Base-by-base conservation (phyloP, 2,113 vertebrate species). In the Ictidomys tridecemlineatus region DNA sequence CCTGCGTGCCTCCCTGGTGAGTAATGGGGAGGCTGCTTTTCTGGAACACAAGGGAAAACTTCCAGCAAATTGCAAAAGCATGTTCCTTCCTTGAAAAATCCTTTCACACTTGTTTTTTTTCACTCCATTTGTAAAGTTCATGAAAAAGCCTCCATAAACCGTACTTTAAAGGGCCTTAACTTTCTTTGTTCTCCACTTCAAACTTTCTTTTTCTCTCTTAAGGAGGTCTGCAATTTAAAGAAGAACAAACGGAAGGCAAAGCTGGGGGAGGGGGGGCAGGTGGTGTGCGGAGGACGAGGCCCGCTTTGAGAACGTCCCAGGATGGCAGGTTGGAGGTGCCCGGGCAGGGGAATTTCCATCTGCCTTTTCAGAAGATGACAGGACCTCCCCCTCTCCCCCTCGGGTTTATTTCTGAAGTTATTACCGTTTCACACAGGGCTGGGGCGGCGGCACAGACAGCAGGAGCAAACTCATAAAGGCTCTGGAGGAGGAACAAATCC, bases 51-150 rank as follows among this genome's bases (percentile, higher is more conserved):
- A 96, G 97, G 97, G 98, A 98, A 98, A 98, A 98, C 97, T 98
- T 98, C 98, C 99, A 99, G 98, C 98, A 98, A 98, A 99, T 99
- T 98, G 98, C 98, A 98, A 99, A 99, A 99, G 98, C 98, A 98
- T 98, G 98, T 98, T 98, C 98, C 97, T 98, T 98, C 98, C 98
- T 98, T 98, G 98, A 98, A 99, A 97, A 98, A 96, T 97, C 98
- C 98, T 98, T 97, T 98, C 98, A 98, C 98, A 98, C 98, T 98
- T 98, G 94, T 96, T 97, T 97, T 39, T 39, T 51, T 97, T 97
- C 3, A 87, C 87, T 96, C 92, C 8, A 3, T 95, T 97, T 92
- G 92, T 96, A 97, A 98, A 98, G 98, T 98, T 98, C 98, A 98
- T 97, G 97, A 97, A 98, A 58, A 98, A 98, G 77, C 90, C 97